Evolutionary conservation across 2,113 vertebrate genomes (phyloP).

Genomic region (Atherinomorus stipes): DNA sequence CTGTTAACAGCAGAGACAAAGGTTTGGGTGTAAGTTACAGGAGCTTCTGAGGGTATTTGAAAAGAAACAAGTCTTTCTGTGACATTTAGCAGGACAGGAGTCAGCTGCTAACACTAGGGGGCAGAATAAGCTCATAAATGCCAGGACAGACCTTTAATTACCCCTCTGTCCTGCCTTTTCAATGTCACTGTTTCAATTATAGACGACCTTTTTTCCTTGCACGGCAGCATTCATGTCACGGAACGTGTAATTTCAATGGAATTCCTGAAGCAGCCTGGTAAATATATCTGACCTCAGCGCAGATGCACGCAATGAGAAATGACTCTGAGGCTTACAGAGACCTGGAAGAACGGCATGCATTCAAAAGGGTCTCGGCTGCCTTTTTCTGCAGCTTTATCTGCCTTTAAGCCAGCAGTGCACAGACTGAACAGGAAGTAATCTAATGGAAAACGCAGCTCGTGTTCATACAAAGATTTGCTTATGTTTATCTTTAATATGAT

Average conservation of each 20-base stretch:
- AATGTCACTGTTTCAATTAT: constrained; percentile 72
- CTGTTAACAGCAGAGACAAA: not conserved
- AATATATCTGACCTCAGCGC: constrained; percentile 49
- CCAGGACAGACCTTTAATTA: not conserved
- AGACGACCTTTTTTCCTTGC: constrained; percentile 55
- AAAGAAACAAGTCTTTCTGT: not conserved
- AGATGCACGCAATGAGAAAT: not conserved
- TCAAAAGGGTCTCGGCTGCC: constrained; percentile 9
- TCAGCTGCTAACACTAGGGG: constrained; percentile 57
- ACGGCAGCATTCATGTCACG: constrained; percentile 57
- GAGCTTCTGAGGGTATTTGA: not conserved
- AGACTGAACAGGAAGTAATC: too few relatives aligned
- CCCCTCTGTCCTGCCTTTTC: constrained; percentile 44
- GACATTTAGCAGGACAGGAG: not conserved
- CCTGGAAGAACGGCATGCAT: not conserved
- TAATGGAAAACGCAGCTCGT: too few relatives aligned
- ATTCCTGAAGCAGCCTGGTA: constrained; percentile 51
- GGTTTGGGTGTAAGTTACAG: not conserved
- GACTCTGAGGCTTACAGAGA: constrained; percentile 5
- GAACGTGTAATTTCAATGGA: constrained; percentile 41
- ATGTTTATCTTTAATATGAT: too few relatives aligned
- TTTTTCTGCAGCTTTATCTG: not conserved
- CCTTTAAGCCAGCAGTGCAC: not conserved
- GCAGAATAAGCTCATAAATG: constrained; percentile 52
- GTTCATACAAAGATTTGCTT: too few relatives aligned